phyloP scores from a whole-genome alignment of 2,888 invertebrate species.

The Orthosia gothica region DNA sequence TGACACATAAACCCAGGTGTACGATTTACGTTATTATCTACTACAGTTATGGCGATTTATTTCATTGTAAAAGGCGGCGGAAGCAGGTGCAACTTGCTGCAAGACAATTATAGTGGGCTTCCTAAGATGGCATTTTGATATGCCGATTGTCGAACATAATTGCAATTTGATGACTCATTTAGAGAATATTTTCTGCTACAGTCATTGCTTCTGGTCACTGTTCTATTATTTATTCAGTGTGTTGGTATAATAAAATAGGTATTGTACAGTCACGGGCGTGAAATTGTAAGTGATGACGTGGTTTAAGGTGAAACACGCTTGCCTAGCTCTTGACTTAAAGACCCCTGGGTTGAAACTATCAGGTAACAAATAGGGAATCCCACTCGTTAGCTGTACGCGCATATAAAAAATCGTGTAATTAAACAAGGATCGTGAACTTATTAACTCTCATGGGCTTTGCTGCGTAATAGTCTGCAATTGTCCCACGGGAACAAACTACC shows the following conservation, averaged over 20 bases:
- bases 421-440: too few species aligned
- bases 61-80: conserved; percentile 39
- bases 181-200: conserved; percentile 15
- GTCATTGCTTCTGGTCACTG: neutral
- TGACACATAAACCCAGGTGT: conserved; percentile 56
- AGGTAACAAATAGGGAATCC: too few species aligned
- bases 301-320: too few species aligned
- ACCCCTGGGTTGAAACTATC: too few species aligned
- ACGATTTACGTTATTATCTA: conserved; percentile 47
- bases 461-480: too few species aligned
- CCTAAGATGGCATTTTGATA: conserved; percentile 47
- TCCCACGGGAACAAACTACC: too few species aligned
- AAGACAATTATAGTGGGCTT: conserved; percentile 16
- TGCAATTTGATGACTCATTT: conserved; percentile 45
- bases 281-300: too few species aligned
- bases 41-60: conserved; percentile 44
- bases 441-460: too few species aligned
- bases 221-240: too few species aligned
- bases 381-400: too few species aligned
- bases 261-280: conserved; percentile 4
- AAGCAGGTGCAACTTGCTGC: conserved; percentile 57
- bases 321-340: too few species aligned
- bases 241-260: neutral
- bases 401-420: too few species aligned
- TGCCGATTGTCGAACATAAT: conserved; percentile 35